These are phyloP conservation scores for Lordiphosa collinella DNA, from an alignment of 1,140 invertebrate species.

Conservation along the genomic window DNA sequence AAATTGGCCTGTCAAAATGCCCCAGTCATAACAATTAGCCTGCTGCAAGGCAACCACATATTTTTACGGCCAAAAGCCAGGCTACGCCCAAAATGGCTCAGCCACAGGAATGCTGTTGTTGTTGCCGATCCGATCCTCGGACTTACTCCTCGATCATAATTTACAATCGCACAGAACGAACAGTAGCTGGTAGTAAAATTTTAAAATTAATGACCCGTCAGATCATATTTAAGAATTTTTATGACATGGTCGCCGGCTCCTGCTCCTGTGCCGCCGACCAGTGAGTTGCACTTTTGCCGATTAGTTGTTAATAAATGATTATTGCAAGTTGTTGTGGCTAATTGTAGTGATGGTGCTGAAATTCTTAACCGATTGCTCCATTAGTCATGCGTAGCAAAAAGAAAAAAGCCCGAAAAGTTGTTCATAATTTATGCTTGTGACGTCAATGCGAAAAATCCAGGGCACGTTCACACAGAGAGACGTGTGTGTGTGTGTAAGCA, in stretches of 20 bases:
- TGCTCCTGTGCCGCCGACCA: too few species aligned
- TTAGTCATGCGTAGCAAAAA: slow-evolving; percentile 23
- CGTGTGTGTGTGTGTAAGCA: slow-evolving; percentile 24
- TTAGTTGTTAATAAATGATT: slow-evolving; percentile 40
- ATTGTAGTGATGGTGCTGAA: slow-evolving; percentile 45
- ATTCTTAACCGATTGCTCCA: slow-evolving; percentile 28
- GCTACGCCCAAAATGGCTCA: slow-evolving; percentile 34
- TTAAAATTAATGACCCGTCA: slow-evolving; percentile 77
- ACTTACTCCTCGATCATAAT: slow-evolving; percentile 49
- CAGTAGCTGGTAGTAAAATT: slow-evolving; percentile 75
- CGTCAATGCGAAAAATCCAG: slow-evolving; percentile 65
- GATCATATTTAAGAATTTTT: slow-evolving; percentile 77
- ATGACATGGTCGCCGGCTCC: slow-evolving; percentile 27
- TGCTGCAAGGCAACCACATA: slow-evolving; percentile 27
- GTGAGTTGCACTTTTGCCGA: slow-evolving; percentile 9
- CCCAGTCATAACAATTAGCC: slow-evolving; percentile 65
- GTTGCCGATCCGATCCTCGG: neutral
- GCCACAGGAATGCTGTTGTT: slow-evolving; percentile 28
- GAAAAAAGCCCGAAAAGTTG: too few species aligned
- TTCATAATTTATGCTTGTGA: slow-evolving; percentile 31
- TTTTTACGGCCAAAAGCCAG: slow-evolving; percentile 44
- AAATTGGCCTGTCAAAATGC: slow-evolving; percentile 53
- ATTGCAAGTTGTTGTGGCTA: slow-evolving; percentile 34
- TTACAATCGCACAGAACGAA: slow-evolving; percentile 66
- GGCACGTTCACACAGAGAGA: slow-evolving; percentile 20